Percentiles rank a stretch among this genome's conserved stretches.
These are phyloP conservation scores for Corvus cornix DNA, from an alignment of 2,113 vertebrate genomes.

Conservation along the genomic window DNA sequence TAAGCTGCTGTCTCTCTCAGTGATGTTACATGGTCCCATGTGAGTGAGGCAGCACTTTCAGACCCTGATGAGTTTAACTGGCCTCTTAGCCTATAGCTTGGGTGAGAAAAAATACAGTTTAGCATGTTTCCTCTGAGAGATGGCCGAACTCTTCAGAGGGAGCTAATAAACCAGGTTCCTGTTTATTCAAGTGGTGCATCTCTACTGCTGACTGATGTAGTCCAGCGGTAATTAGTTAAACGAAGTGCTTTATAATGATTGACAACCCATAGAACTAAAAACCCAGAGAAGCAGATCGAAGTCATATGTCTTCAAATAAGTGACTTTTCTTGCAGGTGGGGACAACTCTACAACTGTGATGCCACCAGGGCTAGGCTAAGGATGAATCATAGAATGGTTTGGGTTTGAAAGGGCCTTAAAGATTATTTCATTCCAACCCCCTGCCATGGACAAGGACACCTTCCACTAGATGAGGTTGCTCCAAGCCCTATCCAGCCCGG, in stretches of 20 bases:
- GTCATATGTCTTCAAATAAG: background rate
- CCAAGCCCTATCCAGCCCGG: background rate
- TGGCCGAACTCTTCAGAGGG: background rate
- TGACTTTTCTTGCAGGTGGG: background rate
- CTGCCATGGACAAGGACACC: background rate
- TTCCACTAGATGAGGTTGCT: background rate
- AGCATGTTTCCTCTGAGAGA: background rate
- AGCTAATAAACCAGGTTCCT: background rate
- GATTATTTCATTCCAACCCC: fast-evolving
- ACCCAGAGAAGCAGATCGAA: background rate
- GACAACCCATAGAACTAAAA: background rate
- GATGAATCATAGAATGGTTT: background rate
- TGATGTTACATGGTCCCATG: fast-evolving
- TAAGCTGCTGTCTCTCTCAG: background rate
- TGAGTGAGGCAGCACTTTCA: background rate
- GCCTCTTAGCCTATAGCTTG: background rate
- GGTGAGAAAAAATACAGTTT: background rate
- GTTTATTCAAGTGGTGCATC: background rate
- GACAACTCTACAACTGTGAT: background rate
- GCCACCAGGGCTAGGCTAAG: fast-evolving
- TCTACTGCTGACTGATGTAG: background rate
- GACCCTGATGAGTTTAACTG: background rate
- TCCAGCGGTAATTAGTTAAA: background rate
- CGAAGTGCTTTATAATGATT: background rate
- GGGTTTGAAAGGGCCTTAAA: background rate